Conservation (phyloP, 2,888 invertebrate species). For the Liopterus haemorrhoidalis region DNA sequence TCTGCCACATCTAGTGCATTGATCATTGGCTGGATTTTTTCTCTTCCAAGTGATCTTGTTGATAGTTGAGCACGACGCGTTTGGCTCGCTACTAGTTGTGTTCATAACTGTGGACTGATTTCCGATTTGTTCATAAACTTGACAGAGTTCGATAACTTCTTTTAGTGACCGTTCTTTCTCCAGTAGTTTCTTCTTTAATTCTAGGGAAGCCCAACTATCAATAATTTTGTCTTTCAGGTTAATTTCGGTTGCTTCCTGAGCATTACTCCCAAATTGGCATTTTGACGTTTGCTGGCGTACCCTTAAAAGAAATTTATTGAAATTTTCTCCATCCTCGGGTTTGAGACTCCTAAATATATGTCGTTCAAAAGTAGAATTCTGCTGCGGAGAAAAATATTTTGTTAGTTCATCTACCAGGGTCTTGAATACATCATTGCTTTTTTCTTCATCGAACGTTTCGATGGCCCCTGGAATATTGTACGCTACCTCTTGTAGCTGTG, state of each 20-base stretch:
- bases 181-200: conserved; percentile 32
- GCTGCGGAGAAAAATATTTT: conserved; percentile 35
- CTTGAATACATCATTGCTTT: conserved; percentile 31
- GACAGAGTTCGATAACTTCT: conserved; percentile 30
- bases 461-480: conserved; percentile 33
- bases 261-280: conserved; percentile 34
- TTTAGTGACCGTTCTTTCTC: conserved; percentile 29
- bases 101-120: conserved; percentile 50
- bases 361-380: conserved; percentile 37
- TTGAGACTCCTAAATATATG: conserved; percentile 35
- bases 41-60: neutral
- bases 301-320: conserved; percentile 35
- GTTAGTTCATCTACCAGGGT: conserved; percentile 31
- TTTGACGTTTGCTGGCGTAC: conserved; percentile 35
- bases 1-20: conserved; percentile 22
- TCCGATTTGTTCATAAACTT: conserved; percentile 45
- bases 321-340: conserved; percentile 33
- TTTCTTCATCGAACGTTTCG: conserved; percentile 18
- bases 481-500: conserved; percentile 24
- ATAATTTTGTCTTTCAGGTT: conserved; percentile 33
- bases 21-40: neutral
- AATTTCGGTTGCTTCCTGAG: conserved; percentile 29
- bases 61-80: neutral
- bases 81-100: neutral
- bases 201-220: conserved; percentile 30